Evolutionary conservation across 1,140 invertebrate species (phyloP).

Genomic region (Oncopodura yosiiana): DNA sequence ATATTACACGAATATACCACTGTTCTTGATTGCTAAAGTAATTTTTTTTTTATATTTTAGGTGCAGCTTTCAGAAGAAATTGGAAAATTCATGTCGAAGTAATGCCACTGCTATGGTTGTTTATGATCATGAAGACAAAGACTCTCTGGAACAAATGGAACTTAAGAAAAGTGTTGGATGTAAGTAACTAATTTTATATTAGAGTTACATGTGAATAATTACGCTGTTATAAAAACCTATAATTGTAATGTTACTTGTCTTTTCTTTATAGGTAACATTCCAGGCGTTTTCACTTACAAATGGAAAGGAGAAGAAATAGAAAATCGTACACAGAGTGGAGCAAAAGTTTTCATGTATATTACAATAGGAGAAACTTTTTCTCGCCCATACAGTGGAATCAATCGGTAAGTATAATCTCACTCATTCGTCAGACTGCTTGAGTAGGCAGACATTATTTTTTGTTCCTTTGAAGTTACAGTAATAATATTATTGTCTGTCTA

Average conservation of each 20-base stretch:
- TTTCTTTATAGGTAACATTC: conserved; percentile 53
- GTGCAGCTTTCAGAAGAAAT: conserved; percentile 66
- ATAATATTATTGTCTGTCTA: conserved; percentile 8
- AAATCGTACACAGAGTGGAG: conserved; percentile 54
- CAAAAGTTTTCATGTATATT: conserved; percentile 56
- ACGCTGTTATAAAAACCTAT: background rate
- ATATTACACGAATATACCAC: too few species aligned
- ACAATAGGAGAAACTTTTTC: conserved; percentile 50
- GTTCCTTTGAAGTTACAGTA: background rate
- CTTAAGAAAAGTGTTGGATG: conserved; percentile 39
- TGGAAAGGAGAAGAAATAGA: conserved; percentile 62
- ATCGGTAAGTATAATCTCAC: conserved; percentile 44
- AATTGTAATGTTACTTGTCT: conserved; percentile 10
- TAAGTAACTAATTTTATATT: too few species aligned
- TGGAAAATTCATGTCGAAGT: conserved; percentile 56
- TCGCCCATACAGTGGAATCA: conserved; percentile 50
- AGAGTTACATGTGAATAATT: background rate
- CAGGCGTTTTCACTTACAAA: conserved; percentile 64
- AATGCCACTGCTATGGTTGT: conserved; percentile 63
- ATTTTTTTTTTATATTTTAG: conserved; percentile 23
- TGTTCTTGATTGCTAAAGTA: too few species aligned
- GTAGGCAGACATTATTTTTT: background rate
- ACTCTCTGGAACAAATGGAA: conserved; percentile 60
- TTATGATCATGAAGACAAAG: conserved; percentile 58
- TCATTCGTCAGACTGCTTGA: too few species aligned